A percentile compares a stretch with the other conserved stretches of the same genome.
Evolutionary conservation across 2,888 invertebrate species (phyloP).

Genomic region (Phalera bucephala): DNA sequence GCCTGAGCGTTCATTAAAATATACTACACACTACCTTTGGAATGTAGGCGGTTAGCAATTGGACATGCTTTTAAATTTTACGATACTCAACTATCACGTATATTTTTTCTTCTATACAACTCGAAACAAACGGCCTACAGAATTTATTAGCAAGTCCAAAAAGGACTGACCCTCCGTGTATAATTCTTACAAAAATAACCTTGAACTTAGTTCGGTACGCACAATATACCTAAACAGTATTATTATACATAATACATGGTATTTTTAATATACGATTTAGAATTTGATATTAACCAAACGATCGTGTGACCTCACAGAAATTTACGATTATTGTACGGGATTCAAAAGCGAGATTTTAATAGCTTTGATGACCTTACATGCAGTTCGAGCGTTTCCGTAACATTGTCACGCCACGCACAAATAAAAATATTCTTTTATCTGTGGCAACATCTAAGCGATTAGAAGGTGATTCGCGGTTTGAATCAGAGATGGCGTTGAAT

Average conservation of each 20-base stretch:
- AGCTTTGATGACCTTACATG: slow-evolving; percentile 63
- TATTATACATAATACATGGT: slow-evolving; percentile 8
- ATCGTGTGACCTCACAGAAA: slow-evolving; percentile 21
- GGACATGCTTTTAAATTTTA: slow-evolving; percentile 13
- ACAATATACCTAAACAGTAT: slow-evolving; percentile 6
- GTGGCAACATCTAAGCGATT: not conserved
- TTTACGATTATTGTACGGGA: slow-evolving; percentile 23
- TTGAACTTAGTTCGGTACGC: slow-evolving; percentile 18
- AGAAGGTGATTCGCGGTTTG: slow-evolving; percentile 6
- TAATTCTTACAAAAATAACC: slow-evolving; percentile 6
- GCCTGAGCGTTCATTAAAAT: too few species aligned
- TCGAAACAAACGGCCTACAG: too few species aligned
- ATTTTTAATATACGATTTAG: slow-evolving; percentile 14
- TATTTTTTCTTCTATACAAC: slow-evolving; percentile 10
- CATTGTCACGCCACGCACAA: slow-evolving; percentile 51
- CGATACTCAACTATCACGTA: slow-evolving; percentile 7
- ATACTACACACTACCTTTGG: not conserved
- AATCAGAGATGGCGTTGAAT: slow-evolving; percentile 28
- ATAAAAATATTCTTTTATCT: slow-evolving; percentile 6
- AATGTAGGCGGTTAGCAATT: slow-evolving; percentile 12
- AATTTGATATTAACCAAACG: slow-evolving; percentile 9
- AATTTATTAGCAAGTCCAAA: too few species aligned
- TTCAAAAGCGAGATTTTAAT: slow-evolving; percentile 44
- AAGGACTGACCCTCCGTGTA: too few species aligned
- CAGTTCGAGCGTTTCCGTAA: slow-evolving; percentile 64